A percentile compares a stretch with the other conserved stretches of the same genome.
phyloP scores from a whole-genome alignment of 2,113 vertebrate species.

The Phrynosoma platyrhinos region DNA sequence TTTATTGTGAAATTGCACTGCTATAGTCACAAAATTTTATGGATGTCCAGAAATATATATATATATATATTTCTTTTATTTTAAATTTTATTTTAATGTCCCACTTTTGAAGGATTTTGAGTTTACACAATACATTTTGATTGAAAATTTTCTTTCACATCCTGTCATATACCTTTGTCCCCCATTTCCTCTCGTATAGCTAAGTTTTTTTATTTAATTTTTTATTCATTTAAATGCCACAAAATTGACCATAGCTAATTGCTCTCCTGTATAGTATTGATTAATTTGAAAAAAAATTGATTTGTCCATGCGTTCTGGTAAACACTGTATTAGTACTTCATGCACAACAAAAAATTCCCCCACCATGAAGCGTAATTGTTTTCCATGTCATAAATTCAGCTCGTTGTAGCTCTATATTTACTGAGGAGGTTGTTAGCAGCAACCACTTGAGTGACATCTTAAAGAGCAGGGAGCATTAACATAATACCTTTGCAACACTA shows the following conservation, averaged over 20 bases:
- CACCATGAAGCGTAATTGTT: background rate
- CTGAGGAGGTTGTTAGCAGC: background rate
- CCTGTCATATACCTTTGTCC: too few species aligned
- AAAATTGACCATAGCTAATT: background rate
- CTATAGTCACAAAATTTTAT: too few species aligned
- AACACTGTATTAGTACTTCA: too few species aligned
- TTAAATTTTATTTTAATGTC: too few species aligned
- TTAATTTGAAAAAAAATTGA: background rate
- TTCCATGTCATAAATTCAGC: background rate
- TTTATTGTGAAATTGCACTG: too few species aligned
- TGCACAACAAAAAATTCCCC: background rate
- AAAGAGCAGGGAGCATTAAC: background rate
- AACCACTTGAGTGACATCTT: background rate
- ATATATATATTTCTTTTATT: too few species aligned
- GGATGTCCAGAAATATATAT: too few species aligned
- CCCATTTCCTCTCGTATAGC: too few species aligned
- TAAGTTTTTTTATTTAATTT: too few species aligned
- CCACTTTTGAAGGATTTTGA: too few species aligned
- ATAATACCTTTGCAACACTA: background rate
- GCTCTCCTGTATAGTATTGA: background rate
- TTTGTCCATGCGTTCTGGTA: background rate
- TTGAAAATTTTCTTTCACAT: too few species aligned
- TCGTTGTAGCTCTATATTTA: background rate
- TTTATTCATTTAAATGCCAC: background rate
- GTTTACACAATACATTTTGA: too few species aligned